Conservation (phyloP, 2,888 invertebrate genomes). For the Eubasilissa splendida region DNA sequence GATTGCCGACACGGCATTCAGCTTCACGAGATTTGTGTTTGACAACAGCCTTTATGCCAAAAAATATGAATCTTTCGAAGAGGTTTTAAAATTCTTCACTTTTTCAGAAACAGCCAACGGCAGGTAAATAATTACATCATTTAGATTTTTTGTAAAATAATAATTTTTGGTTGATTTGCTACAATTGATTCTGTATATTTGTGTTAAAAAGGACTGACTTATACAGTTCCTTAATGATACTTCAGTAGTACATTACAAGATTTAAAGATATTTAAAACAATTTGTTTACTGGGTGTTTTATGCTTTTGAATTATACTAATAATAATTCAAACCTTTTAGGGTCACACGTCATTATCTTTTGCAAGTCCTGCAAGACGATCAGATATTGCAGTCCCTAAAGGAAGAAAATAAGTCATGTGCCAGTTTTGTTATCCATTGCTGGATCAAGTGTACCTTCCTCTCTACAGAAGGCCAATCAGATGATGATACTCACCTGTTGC, state of each 20-base stretch:
- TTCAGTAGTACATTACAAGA: too few relatives aligned
- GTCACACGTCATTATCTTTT: slow-evolving; percentile 51
- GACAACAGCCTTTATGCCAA: slow-evolving; percentile 53
- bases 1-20: slow-evolving; percentile 60
- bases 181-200: too few relatives aligned
- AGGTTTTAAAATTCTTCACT: slow-evolving; percentile 58
- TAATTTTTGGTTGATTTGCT: neutral
- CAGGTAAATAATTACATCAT: slow-evolving; percentile 51
- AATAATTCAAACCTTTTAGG: slow-evolving; percentile 42
- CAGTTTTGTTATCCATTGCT: slow-evolving; percentile 51
- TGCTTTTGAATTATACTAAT: neutral
- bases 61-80: slow-evolving; percentile 54
- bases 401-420: slow-evolving; percentile 43
- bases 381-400: slow-evolving; percentile 44
- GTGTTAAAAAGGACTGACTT: too few relatives aligned
- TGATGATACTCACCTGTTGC: slow-evolving; percentile 52
- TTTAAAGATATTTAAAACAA: too few relatives aligned
- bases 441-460: slow-evolving; percentile 54
- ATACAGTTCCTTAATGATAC: too few relatives aligned
- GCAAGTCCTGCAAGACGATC: slow-evolving; percentile 54
- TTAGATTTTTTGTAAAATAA: neutral
- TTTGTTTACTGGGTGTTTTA: too few relatives aligned
- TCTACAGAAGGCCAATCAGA: slow-evolving; percentile 37
- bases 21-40: slow-evolving; percentile 59
- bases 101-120: slow-evolving; percentile 57